phyloP scores from a whole-genome alignment of 2,888 invertebrate species.

The Drosophila niveifrons region DNA sequence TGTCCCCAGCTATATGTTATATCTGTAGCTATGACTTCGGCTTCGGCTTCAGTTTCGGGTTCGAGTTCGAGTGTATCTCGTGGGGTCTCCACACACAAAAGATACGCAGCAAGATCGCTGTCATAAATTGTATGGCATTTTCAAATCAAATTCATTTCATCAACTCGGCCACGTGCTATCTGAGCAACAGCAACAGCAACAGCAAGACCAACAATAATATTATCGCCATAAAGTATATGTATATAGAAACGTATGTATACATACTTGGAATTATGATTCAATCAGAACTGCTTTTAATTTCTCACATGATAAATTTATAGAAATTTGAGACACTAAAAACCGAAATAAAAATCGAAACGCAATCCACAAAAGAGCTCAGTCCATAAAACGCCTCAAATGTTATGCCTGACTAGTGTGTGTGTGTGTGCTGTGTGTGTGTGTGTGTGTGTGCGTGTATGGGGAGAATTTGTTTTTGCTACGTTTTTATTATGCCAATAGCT shows the following conservation, averaged over 20 bases:
- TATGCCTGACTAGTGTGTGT: slow-evolving; percentile 2
- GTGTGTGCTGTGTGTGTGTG: slow-evolving; percentile 18
- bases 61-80: slow-evolving; percentile 28
- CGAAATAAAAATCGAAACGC: slow-evolving; percentile 61
- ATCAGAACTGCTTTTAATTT: slow-evolving; percentile 75
- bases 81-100: slow-evolving; percentile 16
- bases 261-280: slow-evolving; percentile 74
- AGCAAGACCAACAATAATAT: slow-evolving; percentile 26
- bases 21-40: neutral
- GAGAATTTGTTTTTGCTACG: slow-evolving; percentile 65
- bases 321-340: slow-evolving; percentile 66
- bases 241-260: slow-evolving; percentile 9
- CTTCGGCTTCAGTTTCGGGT: neutral
- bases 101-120: slow-evolving; percentile 35
- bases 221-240: slow-evolving; percentile 38
- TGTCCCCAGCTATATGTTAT: neutral
- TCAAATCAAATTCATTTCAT: slow-evolving; percentile 75
- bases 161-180: slow-evolving; percentile 74
- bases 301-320: slow-evolving; percentile 77
- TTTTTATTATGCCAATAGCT: slow-evolving; percentile 77
- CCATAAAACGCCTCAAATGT: slow-evolving; percentile 53
- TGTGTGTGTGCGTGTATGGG: slow-evolving; percentile 25
- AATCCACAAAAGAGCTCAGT: slow-evolving; percentile 63
- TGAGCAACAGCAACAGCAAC: slow-evolving; percentile 7
- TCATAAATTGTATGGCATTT: slow-evolving; percentile 74